Percentiles rank a stretch among this genome's conserved stretches.
phyloP scores from a whole-genome alignment of 2,888 invertebrate species.

The Campoletis raptor region DNA sequence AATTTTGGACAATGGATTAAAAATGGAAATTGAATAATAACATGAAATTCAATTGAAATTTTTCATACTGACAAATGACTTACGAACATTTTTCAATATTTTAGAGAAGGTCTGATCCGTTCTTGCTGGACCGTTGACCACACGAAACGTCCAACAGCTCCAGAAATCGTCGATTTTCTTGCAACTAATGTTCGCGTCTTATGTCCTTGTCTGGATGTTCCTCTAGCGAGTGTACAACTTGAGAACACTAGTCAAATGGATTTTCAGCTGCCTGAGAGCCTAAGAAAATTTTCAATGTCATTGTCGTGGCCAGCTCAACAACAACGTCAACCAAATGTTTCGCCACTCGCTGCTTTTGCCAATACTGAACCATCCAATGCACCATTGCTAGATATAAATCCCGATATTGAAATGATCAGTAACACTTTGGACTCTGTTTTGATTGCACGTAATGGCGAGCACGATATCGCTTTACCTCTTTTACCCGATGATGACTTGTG shows the following conservation, averaged over 20 bases:
- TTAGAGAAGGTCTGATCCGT: constrained; percentile 90
- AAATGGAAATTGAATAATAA: no score
- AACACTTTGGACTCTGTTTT: constrained; percentile 38
- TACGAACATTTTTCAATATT: constrained; percentile 53
- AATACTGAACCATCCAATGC: constrained; percentile 58
- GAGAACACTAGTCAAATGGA: constrained; percentile 88
- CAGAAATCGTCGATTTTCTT: constrained; percentile 93
- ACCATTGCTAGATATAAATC: constrained; percentile 73
- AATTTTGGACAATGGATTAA: no score
- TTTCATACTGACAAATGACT: background rate
- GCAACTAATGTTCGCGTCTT: constrained; percentile 92
- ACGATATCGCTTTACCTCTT: constrained; percentile 57
- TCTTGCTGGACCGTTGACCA: constrained; percentile 92
- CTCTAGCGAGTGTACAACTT: constrained; percentile 90
- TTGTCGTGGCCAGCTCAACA: constrained; percentile 73
- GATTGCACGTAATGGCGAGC: constrained; percentile 36
- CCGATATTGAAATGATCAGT: constrained; percentile 22
- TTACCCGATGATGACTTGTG: constrained; percentile 40
- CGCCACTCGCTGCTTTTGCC: constrained; percentile 39
- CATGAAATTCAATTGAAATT: no score
- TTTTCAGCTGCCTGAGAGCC: constrained; percentile 85
- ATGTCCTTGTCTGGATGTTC: constrained; percentile 92
- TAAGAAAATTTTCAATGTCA: constrained; percentile 84
- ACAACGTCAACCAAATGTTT: constrained; percentile 35
- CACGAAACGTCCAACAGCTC: constrained; percentile 90